Conservation (phyloP, 1,140 invertebrate genomes). For the Sipha flava region DNA sequence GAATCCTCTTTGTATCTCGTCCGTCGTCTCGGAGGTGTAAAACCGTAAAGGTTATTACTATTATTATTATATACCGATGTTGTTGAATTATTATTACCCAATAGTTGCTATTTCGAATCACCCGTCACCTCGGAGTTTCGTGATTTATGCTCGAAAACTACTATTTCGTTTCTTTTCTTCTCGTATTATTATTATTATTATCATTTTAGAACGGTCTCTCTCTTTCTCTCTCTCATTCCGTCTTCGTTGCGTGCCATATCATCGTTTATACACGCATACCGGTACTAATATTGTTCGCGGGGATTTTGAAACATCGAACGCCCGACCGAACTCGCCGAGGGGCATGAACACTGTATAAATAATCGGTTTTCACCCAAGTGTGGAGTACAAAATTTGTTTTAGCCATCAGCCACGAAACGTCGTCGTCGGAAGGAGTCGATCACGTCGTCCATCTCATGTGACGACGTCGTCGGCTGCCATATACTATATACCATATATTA, state of each 20-base stretch:
- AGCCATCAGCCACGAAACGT: background rate
- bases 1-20: background rate
- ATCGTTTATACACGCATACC: background rate
- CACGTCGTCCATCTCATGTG: no score
- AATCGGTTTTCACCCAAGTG: background rate
- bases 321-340: background rate
- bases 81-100: background rate
- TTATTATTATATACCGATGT: background rate
- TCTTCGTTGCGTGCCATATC: background rate
- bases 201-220: background rate
- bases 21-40: background rate
- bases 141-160: conserved; percentile 27
- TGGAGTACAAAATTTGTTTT: conserved; percentile 6
- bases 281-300: background rate
- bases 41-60: background rate
- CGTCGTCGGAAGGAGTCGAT: no score
- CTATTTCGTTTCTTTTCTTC: background rate
- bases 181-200: background rate
- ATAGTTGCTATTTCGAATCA: conserved; percentile 7
- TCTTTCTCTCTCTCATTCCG: no score
- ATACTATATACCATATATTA: no score
- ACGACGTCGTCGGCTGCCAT: background rate
- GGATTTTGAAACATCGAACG: background rate
- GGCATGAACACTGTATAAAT: background rate
- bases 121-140: background rate